These are phyloP conservation scores for Enteromius fasciolatus DNA, from an alignment of 2,797 vertebrate genomes.

Conservation along the genomic window DNA sequence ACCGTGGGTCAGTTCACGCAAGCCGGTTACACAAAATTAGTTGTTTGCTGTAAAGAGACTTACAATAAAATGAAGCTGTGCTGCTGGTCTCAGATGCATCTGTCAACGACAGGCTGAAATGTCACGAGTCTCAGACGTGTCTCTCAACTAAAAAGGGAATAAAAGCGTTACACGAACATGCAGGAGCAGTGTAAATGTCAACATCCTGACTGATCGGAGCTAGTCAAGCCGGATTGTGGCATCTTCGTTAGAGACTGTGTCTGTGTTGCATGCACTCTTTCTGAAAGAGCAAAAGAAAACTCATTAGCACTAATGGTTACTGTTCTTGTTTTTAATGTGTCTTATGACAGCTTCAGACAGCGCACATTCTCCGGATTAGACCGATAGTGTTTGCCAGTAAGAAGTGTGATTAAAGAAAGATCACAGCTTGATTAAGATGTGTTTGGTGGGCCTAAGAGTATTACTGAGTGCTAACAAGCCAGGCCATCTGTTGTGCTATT, in stretches of 20 bases:
- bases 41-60: conserved; percentile 79
- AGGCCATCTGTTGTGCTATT: conserved; percentile 76
- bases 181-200: neutral
- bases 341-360: conserved; percentile 22
- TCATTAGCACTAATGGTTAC: neutral
- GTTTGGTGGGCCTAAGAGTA: conserved; percentile 77
- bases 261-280: neutral
- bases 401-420: conserved; percentile 77
- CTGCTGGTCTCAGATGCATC: conserved; percentile 65
- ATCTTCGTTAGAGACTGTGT: neutral
- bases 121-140: neutral
- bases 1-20: conserved; percentile 67
- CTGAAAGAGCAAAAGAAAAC: neutral
- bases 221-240: neutral
- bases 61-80: conserved; percentile 53
- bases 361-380: conserved; percentile 38
- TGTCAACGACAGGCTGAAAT: conserved; percentile 43
- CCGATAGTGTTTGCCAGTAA: conserved; percentile 80
- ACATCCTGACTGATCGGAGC: neutral
- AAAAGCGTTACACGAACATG: neutral
- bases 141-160: neutral
- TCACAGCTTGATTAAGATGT: conserved; percentile 78
- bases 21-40: conserved; percentile 78
- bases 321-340: neutral
- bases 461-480: conserved; percentile 73